Conservation (phyloP, 2,797 vertebrate genomes). For the Melanotaenia boesemani region DNA sequence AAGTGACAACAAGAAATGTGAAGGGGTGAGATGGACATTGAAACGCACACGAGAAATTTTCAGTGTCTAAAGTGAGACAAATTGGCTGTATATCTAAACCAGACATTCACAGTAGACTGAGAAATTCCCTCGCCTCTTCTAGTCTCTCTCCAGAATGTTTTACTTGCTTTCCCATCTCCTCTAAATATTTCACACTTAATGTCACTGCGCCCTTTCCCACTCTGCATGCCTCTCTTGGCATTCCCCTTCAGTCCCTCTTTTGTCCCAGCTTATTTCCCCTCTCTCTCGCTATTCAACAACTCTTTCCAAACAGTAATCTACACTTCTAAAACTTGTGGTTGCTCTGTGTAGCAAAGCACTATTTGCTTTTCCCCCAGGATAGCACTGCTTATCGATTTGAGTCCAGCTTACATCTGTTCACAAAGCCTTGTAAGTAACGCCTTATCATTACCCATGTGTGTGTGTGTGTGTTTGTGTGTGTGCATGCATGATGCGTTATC, state of each 20-base stretch:
- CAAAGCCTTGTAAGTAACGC: conserved; percentile 39
- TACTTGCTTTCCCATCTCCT: conserved; percentile 65
- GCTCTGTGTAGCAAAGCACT: conserved; percentile 33
- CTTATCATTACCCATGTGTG: conserved; percentile 46
- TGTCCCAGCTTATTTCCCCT: conserved; percentile 31
- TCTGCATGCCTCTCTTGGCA: conserved; percentile 34
- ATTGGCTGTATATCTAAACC: conserved; percentile 50
- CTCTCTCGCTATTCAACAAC: conserved; percentile 3
- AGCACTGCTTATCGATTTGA: conserved; percentile 56
- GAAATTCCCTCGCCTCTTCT: conserved; percentile 49
- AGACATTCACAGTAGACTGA: conserved; percentile 64
- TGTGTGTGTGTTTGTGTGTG: conserved; percentile 4
- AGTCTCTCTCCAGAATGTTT: conserved; percentile 55
- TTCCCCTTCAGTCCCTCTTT: conserved; percentile 34
- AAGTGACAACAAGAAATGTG: neutral
- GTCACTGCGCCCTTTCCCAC: conserved; percentile 54
- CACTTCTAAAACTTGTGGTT: conserved; percentile 41
- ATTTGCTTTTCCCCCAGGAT: conserved; percentile 60
- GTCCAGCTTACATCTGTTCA: conserved; percentile 41
- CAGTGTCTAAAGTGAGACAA: conserved; percentile 58
- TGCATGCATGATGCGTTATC: conserved; percentile 27
- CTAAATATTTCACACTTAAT: conserved; percentile 74
- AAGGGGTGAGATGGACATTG: conserved; percentile 5
- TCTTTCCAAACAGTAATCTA: conserved; percentile 49
- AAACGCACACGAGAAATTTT: conserved; percentile 17